Evolutionary conservation across 53 echinoderm and acorn worm genomes (phyloP), one percentile per base, ranked within the genome.

Genomic region (Echinarachnius parma): DNA sequence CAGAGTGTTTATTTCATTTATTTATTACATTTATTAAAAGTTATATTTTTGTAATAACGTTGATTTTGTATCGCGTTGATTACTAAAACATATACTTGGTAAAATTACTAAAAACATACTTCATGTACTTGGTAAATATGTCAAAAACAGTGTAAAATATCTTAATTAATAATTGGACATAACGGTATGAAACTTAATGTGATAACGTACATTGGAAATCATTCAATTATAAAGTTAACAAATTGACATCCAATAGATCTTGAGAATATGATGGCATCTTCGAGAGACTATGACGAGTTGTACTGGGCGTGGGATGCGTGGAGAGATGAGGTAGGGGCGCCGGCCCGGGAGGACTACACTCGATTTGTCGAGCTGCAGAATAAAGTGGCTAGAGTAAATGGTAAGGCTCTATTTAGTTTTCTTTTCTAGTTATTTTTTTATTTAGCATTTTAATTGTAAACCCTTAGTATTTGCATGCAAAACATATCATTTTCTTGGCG

Each of bases 271-370:
- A 66, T 83, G 76, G 83, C 77, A 27, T n/a, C 16, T 19, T 76
- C 76, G 2, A 53, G 77, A 27, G 61, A 83, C 65, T 83, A 83
- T 60, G 39, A 65, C 16, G 77, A 83, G 35, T 29, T 83, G 10
- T 47, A 54, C 23, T 82, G 82, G 82, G 76, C 76, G 11, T 82
- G 82, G 82, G 47, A 64, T 36, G 64, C 64, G 13, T 82, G 82
- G 82, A 62, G 82, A 34, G 76, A 45, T 13, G 82, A 28, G 3
- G 66, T 60, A 4, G 83, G 83, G 20, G 42, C 36, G 21, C 77
- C 77, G 27, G 31, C 66, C 55, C 64, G 83, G 8, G 26, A 48
- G 10, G 77, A 76, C 23, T 83, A 31, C 34, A 32, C 29, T 7
- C n/a, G 49, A 5, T 80, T 45, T 35, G 80, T 80, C 21, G 59